Evolutionary conservation across 2,888 invertebrate genomes (phyloP), one percentile per base, ranked within the genome.

Genomic region (Epiblema foenella): DNA sequence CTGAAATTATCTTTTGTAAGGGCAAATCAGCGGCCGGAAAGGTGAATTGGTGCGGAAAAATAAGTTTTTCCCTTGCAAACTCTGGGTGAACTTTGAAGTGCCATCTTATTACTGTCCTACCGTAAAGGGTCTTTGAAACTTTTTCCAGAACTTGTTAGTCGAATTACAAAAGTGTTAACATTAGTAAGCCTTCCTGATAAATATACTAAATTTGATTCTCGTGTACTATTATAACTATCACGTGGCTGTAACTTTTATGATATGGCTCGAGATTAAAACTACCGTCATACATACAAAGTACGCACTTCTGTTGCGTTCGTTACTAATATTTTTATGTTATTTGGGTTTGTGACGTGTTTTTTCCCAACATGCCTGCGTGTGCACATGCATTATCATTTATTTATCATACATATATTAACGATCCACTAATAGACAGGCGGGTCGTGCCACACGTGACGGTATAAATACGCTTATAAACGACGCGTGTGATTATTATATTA

Each of bases 401-500:
- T 59, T 46, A 60, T 24, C 42, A 46, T 20, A 39, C 33, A 8
- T 72, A 58, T 29, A 52, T 11, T 49, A 46, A 39, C 42, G 42
- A 33, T 69, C 71, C 68, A 67, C 69, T 70, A 74, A 20, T 75
- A 75, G 72, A 74, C 74, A 63, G 59, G 71, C 56, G 73, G 74
- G 64, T 78, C 77, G 73, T 72, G 57, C 73, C 73, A 71, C 77
- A 75, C 62, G 74, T 75, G 76, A 71, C 37, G 39, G 57, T 72
- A 51, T 67, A 33, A 66, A 69, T 57, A 65, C 39, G 39, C 20
- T 39, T 65, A n/a, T 20, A 18, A 17, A 29, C 24, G 15, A 46
- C 20, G 42, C 65, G 56, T 63, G 42, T 56, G 18, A n/a, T n/a
- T 46, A 46, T 46, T 15, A 46, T 46, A 46, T 15, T n/a, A 46